Conservation (phyloP, 2,888 invertebrate genomes). For the Orthosia gracilis region DNA sequence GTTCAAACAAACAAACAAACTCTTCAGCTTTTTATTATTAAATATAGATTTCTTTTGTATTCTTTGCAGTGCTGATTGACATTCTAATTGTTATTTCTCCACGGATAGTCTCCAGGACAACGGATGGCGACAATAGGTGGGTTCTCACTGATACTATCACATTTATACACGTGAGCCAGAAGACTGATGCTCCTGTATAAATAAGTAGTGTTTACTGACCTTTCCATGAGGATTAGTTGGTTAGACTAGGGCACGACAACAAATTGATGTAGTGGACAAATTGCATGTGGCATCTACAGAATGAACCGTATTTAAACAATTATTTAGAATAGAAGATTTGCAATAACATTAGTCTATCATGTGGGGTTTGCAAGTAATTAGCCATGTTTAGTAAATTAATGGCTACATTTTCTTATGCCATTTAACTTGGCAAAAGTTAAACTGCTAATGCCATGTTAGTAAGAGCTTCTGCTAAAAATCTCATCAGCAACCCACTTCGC, state of each 20-base stretch:
- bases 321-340: neutral
- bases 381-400: too few relatives aligned
- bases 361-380: too few relatives aligned
- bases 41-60: neutral
- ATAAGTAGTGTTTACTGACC: constrained; percentile 40
- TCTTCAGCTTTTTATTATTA: too few relatives aligned
- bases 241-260: neutral
- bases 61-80: neutral
- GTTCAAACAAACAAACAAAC: too few relatives aligned
- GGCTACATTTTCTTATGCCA: neutral
- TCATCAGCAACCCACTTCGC: neutral
- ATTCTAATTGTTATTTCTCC: constrained; percentile 28
- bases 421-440: too few relatives aligned
- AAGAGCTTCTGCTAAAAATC: neutral
- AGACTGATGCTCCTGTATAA: constrained; percentile 37
- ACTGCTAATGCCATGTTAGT: neutral
- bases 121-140: constrained; percentile 20
- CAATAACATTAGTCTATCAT: neutral
- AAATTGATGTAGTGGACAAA: constrained; percentile 28
- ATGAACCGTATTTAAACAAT: neutral
- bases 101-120: constrained; percentile 1
- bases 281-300: neutral
- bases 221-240: constrained; percentile 26
- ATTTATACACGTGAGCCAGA: constrained; percentile 44
- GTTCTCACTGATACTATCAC: constrained; percentile 41